These are phyloP conservation scores for Sciurus carolinensis DNA, from an alignment of 2,797 vertebrate species.

Conservation along the genomic window DNA sequence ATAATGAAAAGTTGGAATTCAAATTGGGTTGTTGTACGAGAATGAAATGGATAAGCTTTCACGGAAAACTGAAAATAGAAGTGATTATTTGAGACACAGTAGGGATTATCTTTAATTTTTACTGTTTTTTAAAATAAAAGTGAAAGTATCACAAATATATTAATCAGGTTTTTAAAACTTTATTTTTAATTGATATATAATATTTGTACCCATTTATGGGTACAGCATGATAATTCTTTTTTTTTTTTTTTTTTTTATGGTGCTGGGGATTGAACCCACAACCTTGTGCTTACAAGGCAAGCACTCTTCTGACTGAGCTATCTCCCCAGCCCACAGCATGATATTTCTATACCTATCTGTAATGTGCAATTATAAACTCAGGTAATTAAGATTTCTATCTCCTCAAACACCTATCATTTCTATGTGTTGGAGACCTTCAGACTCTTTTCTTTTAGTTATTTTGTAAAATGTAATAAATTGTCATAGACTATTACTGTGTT, in stretches of 20 bases:
- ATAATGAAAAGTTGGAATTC: constrained; percentile 20
- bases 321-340: too few relatives aligned
- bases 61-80: constrained; percentile 37
- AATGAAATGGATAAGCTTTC: constrained; percentile 17
- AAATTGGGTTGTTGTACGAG: background rate
- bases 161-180: constrained; percentile 5
- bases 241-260: too few relatives aligned
- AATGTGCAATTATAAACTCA: background rate
- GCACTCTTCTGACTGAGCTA: too few relatives aligned
- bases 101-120: background rate
- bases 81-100: background rate
- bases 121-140: background rate
- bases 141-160: background rate
- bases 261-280: too few relatives aligned
- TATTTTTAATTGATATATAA: background rate
- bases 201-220: background rate
- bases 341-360: background rate
- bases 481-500: background rate
- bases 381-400: background rate
- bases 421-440: background rate
- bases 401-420: background rate
- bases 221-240: background rate
- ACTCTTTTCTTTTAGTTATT: background rate
- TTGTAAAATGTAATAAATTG: background rate
- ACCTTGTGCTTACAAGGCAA: too few relatives aligned